Conservation (phyloP, 2,797 vertebrate species). For the Poliocrania exsul region DNA sequence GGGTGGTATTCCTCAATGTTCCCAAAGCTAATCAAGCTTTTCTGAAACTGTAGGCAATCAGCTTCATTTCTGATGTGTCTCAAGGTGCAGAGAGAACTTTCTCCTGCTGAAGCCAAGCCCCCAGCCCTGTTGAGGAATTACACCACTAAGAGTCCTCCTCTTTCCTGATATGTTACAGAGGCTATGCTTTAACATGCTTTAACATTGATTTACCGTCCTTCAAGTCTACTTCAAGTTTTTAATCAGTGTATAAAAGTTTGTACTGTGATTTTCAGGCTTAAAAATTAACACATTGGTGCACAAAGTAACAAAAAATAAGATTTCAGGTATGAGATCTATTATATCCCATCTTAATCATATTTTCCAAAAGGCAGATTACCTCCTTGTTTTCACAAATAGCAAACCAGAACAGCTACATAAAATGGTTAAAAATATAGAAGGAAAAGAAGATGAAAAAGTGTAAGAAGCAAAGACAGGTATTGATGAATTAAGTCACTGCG, state of each 20-base stretch:
- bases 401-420: not conserved
- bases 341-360: not conserved
- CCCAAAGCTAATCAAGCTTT: not conserved
- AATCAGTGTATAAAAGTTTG: not conserved
- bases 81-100: not conserved
- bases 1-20: not conserved
- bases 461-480: not conserved
- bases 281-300: not conserved
- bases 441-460: constrained; percentile 1
- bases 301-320: not conserved
- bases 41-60: not conserved
- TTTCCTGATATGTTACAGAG: not conserved
- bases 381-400: constrained; percentile 28
- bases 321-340: not conserved
- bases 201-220: not conserved
- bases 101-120: not conserved
- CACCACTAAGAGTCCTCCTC: not conserved
- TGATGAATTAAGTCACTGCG: not conserved
- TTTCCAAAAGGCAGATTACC: not conserved
- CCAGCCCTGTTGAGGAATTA: not conserved
- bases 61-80: not conserved
- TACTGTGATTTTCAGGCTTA: not conserved
- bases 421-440: constrained; percentile 12
- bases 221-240: not conserved
- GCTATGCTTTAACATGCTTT: not conserved